These are phyloP conservation scores for Salvelinus sp. DNA, from an alignment of 2,113 vertebrate species.

Conservation along the genomic window DNA sequence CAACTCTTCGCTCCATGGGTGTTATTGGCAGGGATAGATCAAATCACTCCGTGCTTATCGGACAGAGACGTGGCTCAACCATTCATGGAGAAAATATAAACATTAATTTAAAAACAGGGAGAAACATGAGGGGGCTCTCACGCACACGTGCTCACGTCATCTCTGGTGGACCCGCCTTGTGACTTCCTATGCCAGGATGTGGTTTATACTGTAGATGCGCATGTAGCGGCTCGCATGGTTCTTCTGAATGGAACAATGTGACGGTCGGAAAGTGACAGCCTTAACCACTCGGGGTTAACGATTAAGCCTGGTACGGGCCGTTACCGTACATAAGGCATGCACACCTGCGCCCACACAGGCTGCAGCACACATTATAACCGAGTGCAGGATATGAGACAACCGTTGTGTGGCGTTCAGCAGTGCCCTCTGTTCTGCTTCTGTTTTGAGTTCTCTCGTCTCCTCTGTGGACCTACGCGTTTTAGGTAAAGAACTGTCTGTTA, in stretches of 20 bases:
- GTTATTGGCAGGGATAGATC: not conserved
- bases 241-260: conserved; percentile 59
- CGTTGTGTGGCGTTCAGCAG: not conserved
- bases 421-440: not conserved
- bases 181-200: conserved; percentile 63
- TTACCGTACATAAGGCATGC: conserved; percentile 64
- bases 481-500: too few species aligned
- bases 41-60: not conserved
- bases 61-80: too few species aligned
- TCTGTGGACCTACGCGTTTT: not conserved
- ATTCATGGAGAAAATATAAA: not conserved
- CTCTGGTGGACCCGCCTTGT: conserved; percentile 57
- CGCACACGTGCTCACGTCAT: conserved; percentile 30
- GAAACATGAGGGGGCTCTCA: conserved; percentile 8
- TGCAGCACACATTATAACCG: conserved; percentile 29
- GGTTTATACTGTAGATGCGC: conserved; percentile 53
- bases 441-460: not conserved
- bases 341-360: conserved; percentile 56
- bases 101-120: not conserved
- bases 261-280: conserved; percentile 52
- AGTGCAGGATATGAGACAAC: conserved; percentile 29
- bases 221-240: conserved; percentile 50
- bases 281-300: conserved; percentile 61
- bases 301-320: conserved; percentile 65
- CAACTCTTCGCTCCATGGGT: not conserved